Percentiles rank a stretch among this genome's conserved stretches.
phyloP scores from a whole-genome alignment of 2,888 invertebrate species.

The Stenolophus ochropezus region DNA sequence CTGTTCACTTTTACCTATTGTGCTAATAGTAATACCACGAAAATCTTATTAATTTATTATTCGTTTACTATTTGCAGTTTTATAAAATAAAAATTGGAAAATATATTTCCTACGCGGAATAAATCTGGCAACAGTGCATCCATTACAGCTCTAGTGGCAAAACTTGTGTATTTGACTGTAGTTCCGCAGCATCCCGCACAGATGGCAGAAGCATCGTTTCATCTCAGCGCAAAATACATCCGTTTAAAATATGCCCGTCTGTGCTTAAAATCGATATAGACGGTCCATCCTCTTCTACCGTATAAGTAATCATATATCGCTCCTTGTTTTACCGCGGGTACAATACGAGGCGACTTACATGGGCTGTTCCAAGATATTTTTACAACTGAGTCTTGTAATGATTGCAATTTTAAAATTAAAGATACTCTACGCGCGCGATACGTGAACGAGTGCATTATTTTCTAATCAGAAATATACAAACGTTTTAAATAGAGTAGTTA shows the following conservation, averaged over 20 bases:
- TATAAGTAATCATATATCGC: slow-evolving; percentile 63
- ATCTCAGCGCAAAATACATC: slow-evolving; percentile 66
- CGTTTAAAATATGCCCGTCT: slow-evolving; percentile 67
- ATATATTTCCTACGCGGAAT: no score
- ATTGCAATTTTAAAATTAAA: slow-evolving; percentile 71
- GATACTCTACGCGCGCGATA: slow-evolving; percentile 61
- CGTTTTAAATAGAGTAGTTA: slow-evolving; percentile 18
- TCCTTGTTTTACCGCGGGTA: slow-evolving; percentile 68
- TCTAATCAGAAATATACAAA: slow-evolving; percentile 45
- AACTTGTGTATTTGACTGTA: no score
- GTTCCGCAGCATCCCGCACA: slow-evolving; percentile 68
- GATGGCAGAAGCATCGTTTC: slow-evolving; percentile 66
- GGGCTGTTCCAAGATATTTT: slow-evolving; percentile 72
- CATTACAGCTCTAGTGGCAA: no score
- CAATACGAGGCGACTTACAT: slow-evolving; percentile 68
- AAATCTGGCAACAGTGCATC: no score
- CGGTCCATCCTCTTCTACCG: slow-evolving; percentile 66
- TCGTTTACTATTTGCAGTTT: no score
- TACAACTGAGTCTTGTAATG: slow-evolving; percentile 67
- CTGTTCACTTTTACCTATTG: no score
- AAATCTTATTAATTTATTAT: no score
- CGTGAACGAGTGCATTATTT: slow-evolving; percentile 61
- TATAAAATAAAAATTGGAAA: no score
- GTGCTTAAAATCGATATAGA: slow-evolving; percentile 70
- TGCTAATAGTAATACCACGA: no score